Percentiles rank a stretch among this genome's conserved stretches.
These are phyloP conservation scores for Neoascia interrupta DNA, from an alignment of 2,888 invertebrate genomes.

Conservation along the genomic window DNA sequence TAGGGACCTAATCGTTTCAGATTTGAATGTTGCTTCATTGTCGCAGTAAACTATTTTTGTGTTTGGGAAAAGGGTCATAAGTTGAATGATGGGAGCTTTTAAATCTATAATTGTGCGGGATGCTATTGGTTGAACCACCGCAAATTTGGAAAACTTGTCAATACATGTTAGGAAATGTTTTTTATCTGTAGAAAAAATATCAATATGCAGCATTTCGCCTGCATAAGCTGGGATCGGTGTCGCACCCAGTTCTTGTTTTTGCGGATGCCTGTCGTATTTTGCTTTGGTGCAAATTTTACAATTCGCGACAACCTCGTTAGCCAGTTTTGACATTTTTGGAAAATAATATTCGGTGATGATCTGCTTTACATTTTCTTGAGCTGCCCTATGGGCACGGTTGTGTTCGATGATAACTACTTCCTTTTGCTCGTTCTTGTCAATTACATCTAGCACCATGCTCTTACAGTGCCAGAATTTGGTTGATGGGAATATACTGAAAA, in stretches of 20 bases:
- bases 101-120: background rate
- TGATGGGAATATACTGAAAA: constrained; percentile 9
- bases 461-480: constrained; percentile 13
- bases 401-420: constrained; percentile 19
- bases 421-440: constrained; percentile 17
- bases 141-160: constrained; percentile 7
- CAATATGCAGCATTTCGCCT: constrained; percentile 12
- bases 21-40: constrained; percentile 14
- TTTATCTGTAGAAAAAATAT: constrained; percentile 1
- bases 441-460: constrained; percentile 16
- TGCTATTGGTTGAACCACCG: background rate
- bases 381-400: constrained; percentile 26
- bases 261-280: too few relatives aligned
- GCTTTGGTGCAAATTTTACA: constrained; percentile 31
- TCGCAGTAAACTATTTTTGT: constrained; percentile 18
- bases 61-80: constrained; percentile 18
- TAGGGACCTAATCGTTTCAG: constrained; percentile 24
- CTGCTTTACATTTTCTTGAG: constrained; percentile 18
- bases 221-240: too few relatives aligned
- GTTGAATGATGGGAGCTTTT: constrained; percentile 4
- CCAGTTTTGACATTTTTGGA: constrained; percentile 9
- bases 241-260: too few relatives aligned
- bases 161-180: constrained; percentile 17
- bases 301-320: constrained; percentile 1
- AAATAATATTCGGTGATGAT: constrained; percentile 18